Evolutionary conservation across 1,140 invertebrate species (phyloP).

Genomic region (Cotesia glomerata): DNA sequence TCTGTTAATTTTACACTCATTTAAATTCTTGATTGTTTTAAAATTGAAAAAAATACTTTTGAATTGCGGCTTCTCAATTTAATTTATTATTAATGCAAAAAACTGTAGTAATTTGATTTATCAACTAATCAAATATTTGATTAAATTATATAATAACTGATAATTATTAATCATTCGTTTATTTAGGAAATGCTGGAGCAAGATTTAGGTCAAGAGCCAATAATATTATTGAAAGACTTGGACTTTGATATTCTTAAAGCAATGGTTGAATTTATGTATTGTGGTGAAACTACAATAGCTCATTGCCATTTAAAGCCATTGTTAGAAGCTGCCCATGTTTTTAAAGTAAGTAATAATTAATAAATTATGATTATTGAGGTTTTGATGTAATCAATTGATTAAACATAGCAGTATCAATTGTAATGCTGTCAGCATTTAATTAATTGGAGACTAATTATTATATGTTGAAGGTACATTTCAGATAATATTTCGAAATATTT

Average conservation of each 20-base stretch:
- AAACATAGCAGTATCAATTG: too few species aligned
- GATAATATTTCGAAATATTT: too few species aligned
- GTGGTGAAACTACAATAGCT: conserved; percentile 66
- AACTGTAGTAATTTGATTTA: not conserved
- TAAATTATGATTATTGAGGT: conserved; percentile 13
- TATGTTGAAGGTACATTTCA: conserved; percentile 48
- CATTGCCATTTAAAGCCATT: conserved; percentile 63
- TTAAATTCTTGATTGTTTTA: too few species aligned
- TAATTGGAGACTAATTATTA: not conserved
- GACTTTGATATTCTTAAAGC: conserved; percentile 66
- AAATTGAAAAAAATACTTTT: too few species aligned
- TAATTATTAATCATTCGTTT: not conserved
- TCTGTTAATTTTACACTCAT: too few species aligned
- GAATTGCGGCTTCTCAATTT: too few species aligned
- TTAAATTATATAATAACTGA: conserved; percentile 1
- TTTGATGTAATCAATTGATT: not conserved
- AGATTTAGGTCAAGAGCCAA: conserved; percentile 64
- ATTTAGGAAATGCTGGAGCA: conserved; percentile 64
- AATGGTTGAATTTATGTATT: conserved; percentile 69
- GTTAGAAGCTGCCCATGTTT: conserved; percentile 63
- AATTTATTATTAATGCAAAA: too few species aligned
- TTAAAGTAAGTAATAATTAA: conserved; percentile 57
- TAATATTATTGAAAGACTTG: conserved; percentile 66
- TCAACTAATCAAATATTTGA: not conserved
- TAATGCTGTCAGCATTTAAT: too few species aligned